Evolutionary conservation across 35 echinoderm and acorn worm species (phyloP).

Genomic region (Diadema setosum): DNA sequence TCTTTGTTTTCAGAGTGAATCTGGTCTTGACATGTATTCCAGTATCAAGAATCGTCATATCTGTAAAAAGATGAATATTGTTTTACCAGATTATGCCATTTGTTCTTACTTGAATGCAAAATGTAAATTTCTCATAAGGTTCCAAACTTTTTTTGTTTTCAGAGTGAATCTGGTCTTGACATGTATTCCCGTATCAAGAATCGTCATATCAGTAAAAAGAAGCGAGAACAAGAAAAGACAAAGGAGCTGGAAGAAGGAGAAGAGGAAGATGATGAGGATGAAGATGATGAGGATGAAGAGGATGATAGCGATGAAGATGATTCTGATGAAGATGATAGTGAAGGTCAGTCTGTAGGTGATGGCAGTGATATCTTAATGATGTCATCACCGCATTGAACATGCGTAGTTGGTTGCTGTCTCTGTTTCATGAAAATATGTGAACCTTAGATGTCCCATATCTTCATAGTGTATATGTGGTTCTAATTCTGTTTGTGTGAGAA

Average conservation of each 20-base stretch:
- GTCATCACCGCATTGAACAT: no score
- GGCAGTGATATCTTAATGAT: no score
- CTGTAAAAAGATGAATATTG: no score
- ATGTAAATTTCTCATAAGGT: no score
- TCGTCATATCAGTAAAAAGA: constrained; percentile 43
- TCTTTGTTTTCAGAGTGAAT: background rate
- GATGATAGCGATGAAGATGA: background rate
- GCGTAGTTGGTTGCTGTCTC: no score
- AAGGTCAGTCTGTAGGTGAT: no score
- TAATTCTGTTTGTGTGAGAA: no score
- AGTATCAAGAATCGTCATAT: constrained; percentile 78
- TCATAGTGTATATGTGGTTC: no score
- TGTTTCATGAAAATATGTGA: no score
- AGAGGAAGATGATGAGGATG: constrained; percentile 10
- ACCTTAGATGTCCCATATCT: no score
- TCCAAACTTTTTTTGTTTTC: background rate
- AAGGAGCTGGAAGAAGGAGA: background rate
- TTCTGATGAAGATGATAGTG: constrained; percentile 21
- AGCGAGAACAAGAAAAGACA: background rate
- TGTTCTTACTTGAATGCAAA: no score
- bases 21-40: constrained; percentile 76
- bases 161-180: constrained; percentile 32
- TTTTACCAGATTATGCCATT: no score
- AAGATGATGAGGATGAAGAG: background rate
- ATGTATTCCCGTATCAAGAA: constrained; percentile 90